Evolutionary conservation across 2,888 invertebrate genomes (phyloP).

Genomic region (Thera britannica): DNA sequence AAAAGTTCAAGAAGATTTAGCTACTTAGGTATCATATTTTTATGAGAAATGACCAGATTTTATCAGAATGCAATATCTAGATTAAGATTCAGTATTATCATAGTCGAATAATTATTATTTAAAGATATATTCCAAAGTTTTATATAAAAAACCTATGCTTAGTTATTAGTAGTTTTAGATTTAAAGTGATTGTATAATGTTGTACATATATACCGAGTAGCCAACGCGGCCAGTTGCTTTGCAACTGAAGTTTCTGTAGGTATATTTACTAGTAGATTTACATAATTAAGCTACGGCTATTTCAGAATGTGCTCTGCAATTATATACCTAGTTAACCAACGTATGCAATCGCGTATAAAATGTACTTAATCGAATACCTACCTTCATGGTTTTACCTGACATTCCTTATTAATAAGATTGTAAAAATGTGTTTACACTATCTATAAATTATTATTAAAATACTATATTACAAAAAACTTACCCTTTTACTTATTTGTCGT

Average conservation of each 20-base stretch:
- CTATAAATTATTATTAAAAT: slow-evolving; percentile 79
- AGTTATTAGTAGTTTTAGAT: slow-evolving; percentile 45
- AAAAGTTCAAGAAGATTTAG: slow-evolving; percentile 61
- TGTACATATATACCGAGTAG: slow-evolving; percentile 29
- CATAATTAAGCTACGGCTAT: not conserved
- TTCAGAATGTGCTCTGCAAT: slow-evolving; percentile 3
- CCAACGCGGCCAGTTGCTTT: slow-evolving; percentile 2
- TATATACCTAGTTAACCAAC: slow-evolving; percentile 12
- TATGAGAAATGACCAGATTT: slow-evolving; percentile 82
- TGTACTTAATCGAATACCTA: slow-evolving; percentile 19
- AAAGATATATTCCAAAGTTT: slow-evolving; percentile 73
- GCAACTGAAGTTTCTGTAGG: not conserved
- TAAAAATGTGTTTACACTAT: slow-evolving; percentile 66
- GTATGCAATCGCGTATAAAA: slow-evolving; percentile 15
- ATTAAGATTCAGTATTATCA: slow-evolving; percentile 81
- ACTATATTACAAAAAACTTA: slow-evolving; percentile 41
- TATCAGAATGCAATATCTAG: slow-evolving; percentile 84
- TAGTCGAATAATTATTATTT: slow-evolving; percentile 77
- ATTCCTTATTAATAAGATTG: slow-evolving; percentile 51
- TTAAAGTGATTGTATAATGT: slow-evolving; percentile 37
- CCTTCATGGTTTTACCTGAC: slow-evolving; percentile 24
- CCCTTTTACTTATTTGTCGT: not conserved
- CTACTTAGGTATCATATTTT: slow-evolving; percentile 61
- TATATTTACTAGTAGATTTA: slow-evolving; percentile 11
- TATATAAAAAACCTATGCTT: slow-evolving; percentile 56